Evolutionary conservation across 35 echinoderm and acorn worm genomes (phyloP).

Genomic region (Lytechinus variegatus): DNA sequence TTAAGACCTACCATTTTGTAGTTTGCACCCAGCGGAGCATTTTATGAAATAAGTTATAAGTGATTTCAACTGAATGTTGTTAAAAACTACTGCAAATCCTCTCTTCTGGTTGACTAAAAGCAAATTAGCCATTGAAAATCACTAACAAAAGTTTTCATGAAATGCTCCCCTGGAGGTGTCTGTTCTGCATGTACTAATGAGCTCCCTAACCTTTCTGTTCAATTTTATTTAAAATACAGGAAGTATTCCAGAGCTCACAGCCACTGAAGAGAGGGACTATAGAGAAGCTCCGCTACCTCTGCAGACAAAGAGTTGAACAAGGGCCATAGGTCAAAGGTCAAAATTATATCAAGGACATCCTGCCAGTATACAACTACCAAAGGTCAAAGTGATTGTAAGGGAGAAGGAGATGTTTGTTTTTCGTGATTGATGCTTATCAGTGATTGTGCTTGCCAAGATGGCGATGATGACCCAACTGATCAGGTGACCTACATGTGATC

Average conservation of each 20-base stretch:
- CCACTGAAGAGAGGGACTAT: slow-evolving; percentile 61
- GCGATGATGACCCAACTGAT: not conserved
- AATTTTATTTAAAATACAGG: not conserved
- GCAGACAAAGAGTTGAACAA: slow-evolving; percentile 42
- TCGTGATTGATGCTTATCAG: not conserved
- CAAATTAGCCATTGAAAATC: too few species aligned
- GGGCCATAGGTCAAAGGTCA: slow-evolving; percentile 32
- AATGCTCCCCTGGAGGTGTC: too few species aligned
- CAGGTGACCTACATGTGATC: not conserved
- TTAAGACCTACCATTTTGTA: too few species aligned
- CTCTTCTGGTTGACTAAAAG: too few species aligned
- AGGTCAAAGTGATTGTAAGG: not conserved
- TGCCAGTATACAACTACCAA: not conserved
- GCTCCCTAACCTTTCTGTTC: too few species aligned
- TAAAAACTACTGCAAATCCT: too few species aligned
- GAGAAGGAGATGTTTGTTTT: not conserved
- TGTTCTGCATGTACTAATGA: too few species aligned
- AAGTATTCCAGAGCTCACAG: slow-evolving; percentile 57
- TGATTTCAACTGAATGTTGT: too few species aligned
- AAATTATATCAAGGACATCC: not conserved
- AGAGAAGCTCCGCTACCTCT: slow-evolving; percentile 59
- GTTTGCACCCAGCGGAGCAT: too few species aligned
- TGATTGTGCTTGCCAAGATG: not conserved
- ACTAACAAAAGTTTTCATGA: too few species aligned
- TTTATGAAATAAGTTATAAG: too few species aligned